Conservation (phyloP, 2,888 invertebrate species). For the Epistrophe grossulariae region DNA sequence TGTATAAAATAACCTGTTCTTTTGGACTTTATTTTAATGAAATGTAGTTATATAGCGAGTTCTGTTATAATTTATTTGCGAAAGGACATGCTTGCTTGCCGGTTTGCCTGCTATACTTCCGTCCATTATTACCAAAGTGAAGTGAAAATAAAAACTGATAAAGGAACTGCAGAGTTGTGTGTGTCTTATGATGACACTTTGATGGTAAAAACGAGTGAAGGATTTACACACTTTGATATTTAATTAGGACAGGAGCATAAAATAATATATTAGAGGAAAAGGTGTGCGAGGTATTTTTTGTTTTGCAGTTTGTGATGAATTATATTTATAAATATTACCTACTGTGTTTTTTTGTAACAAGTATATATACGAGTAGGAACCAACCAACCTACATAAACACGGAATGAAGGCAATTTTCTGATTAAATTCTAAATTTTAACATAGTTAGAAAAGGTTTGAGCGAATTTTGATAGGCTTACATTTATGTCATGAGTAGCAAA, state of each 20-base stretch:
- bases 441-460: background rate
- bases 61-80: constrained; percentile 64
- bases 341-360: background rate
- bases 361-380: no score
- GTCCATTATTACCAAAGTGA: constrained; percentile 3
- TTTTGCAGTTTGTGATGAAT: background rate
- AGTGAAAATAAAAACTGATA: background rate
- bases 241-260: constrained; percentile 9
- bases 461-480: no score
- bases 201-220: background rate
- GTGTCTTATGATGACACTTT: constrained; percentile 14
- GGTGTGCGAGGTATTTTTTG: constrained; percentile 17
- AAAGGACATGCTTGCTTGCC: constrained; percentile 1
- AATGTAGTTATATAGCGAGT: constrained; percentile 34
- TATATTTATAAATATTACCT: background rate
- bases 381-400: background rate
- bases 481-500: no score
- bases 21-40: constrained; percentile 50
- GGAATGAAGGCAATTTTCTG: background rate
- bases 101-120: constrained; percentile 1
- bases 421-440: background rate
- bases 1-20: background rate
- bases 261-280: background rate
- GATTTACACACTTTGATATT: constrained; percentile 16
- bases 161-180: background rate